phyloP scores from a whole-genome alignment of 2,113 vertebrate species.

The Hippocampus abdominalis region DNA sequence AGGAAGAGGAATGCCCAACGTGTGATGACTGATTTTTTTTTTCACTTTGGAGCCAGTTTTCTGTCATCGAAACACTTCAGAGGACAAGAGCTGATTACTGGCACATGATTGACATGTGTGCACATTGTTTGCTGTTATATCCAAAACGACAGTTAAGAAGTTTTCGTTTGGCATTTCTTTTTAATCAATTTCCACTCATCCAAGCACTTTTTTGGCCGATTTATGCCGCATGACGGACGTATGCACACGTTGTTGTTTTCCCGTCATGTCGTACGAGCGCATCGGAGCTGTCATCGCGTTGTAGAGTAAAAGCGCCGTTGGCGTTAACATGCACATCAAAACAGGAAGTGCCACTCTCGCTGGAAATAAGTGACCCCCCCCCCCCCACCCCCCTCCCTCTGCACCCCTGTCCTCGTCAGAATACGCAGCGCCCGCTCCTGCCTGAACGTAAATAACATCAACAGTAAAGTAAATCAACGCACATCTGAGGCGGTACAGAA shows the following conservation, averaged over 20 bases:
- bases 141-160: not conserved
- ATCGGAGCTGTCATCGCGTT: slow-evolving; percentile 40
- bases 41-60: not conserved
- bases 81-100: not conserved
- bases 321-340: slow-evolving; percentile 45
- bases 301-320: slow-evolving; percentile 43
- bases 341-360: slow-evolving; percentile 13
- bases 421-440: not conserved
- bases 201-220: not conserved
- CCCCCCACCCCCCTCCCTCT: slow-evolving; percentile 13
- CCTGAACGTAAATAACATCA: slow-evolving; percentile 58
- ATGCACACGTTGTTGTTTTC: not conserved
- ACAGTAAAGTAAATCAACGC: slow-evolving; percentile 32
- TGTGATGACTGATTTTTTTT: too few relatives aligned
- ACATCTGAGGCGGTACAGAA: slow-evolving; percentile 44
- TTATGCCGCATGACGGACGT: not conserved
- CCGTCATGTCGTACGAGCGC: not conserved
- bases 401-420: not conserved
- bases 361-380: slow-evolving; percentile 29
- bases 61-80: not conserved
- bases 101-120: not conserved
- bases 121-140: not conserved
- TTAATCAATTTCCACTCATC: not conserved
- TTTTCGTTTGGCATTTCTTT: not conserved
- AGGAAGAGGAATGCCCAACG: too few relatives aligned